phyloP scores from a whole-genome alignment of 1,140 invertebrate species.

The Aporrectodea caliginosa region DNA sequence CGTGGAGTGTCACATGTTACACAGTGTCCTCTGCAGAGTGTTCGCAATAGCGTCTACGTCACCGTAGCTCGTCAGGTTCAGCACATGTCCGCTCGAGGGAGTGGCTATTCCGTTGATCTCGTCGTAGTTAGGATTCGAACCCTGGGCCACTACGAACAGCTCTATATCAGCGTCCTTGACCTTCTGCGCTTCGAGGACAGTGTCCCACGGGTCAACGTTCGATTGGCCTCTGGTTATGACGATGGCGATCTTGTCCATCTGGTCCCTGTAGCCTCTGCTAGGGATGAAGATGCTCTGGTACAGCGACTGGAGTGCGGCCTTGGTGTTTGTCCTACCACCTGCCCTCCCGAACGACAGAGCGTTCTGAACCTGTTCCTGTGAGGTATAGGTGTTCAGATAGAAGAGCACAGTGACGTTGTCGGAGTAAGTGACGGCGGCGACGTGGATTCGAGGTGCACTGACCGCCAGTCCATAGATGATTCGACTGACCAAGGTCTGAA shows the following conservation, averaged over 20 bases:
- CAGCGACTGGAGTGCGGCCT: slow-evolving; percentile 13
- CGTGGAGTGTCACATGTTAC: background rate
- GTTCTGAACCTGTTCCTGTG: slow-evolving; percentile 9
- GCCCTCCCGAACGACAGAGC: background rate
- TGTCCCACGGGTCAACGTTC: background rate
- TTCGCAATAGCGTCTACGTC: background rate
- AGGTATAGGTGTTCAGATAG: slow-evolving; percentile 14
- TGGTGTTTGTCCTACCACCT: slow-evolving; percentile 27
- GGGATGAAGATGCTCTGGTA: background rate
- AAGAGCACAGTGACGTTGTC: slow-evolving; percentile 8
- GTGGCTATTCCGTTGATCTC: background rate
- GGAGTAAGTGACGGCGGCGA: slow-evolving; percentile 14
- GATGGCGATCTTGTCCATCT: background rate
- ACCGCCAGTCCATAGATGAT: background rate
- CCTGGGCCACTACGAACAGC: background rate
- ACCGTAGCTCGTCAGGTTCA: background rate
- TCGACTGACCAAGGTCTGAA: background rate
- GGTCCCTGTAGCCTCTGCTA: background rate
- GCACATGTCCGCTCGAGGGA: background rate
- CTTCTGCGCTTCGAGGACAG: background rate
- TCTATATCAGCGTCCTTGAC: background rate
- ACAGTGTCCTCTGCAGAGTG: background rate
- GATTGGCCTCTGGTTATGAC: background rate
- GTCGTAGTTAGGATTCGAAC: background rate
- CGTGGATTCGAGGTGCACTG: background rate